Percentiles rank a stretch among this genome's conserved stretches.
Conservation (phyloP, 1,140 invertebrate genomes). For the Acromyrmex charruanus region DNA sequence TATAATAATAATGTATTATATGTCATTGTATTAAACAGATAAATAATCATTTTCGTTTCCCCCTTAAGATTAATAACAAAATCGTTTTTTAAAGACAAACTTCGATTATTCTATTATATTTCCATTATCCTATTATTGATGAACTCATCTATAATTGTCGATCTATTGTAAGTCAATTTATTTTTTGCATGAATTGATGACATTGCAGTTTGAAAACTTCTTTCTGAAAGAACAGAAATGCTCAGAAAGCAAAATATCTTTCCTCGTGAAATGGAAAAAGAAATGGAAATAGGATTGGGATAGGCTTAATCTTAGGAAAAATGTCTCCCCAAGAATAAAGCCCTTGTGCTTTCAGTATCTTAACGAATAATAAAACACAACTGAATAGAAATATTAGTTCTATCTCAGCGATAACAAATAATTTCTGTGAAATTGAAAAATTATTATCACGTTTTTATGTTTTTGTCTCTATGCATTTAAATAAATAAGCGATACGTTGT, state of each 20-base stretch:
- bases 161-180: neutral
- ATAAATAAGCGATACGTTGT: neutral
- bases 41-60: neutral
- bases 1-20: constrained; percentile 32
- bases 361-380: neutral
- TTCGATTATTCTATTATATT: neutral
- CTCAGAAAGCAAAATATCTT: constrained; percentile 44
- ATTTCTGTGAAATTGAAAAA: constrained; percentile 38
- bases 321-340: constrained; percentile 28
- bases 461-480: neutral
- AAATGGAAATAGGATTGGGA: constrained; percentile 20
- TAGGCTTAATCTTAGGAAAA: constrained; percentile 38
- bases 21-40: constrained; percentile 7
- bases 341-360: neutral
- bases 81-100: neutral
- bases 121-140: neutral
- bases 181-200: constrained; percentile 19
- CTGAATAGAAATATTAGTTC: neutral
- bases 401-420: neutral
- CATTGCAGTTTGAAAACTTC: constrained; percentile 34
- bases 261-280: neutral
- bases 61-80: neutral
- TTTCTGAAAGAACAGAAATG: constrained; percentile 8
- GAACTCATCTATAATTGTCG: neutral
- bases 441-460: constrained; percentile 3